Percentiles rank a stretch among this genome's conserved stretches.
Evolutionary conservation across 2,888 invertebrate species (phyloP).

Genomic region (Antitype chi): DNA sequence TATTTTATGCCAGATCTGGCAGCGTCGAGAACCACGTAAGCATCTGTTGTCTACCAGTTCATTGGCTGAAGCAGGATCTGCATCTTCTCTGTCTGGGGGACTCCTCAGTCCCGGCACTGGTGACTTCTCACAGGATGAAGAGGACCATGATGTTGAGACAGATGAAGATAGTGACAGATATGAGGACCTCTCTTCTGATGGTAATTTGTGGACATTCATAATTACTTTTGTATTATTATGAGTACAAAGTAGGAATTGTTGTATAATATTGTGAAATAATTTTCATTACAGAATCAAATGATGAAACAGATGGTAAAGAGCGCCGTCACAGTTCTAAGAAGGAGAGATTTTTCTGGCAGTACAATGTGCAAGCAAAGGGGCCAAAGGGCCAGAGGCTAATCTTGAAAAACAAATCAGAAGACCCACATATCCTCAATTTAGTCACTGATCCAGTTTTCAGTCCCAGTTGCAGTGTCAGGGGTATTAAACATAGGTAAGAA

Average conservation of each 20-base stretch:
- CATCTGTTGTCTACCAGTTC: constrained; percentile 96
- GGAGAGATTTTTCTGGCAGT: constrained; percentile 99
- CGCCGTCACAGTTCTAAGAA: constrained; percentile 91
- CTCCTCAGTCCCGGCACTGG: constrained; percentile 95
- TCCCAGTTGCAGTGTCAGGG: constrained; percentile 96
- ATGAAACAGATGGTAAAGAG: constrained; percentile 90
- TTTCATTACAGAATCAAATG: constrained; percentile 91
- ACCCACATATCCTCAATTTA: constrained; percentile 97
- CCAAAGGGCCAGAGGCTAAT: constrained; percentile 98
- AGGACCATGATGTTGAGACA: constrained; percentile 93
- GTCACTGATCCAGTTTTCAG: constrained; percentile 99
- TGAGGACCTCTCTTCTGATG: constrained; percentile 96
- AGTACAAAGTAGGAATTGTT: background rate
- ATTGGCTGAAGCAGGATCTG: constrained; percentile 95
- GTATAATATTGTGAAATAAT: constrained; percentile 21
- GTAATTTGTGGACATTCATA: constrained; percentile 71
- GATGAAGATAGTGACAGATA: constrained; percentile 97
- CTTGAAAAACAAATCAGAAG: constrained; percentile 95
- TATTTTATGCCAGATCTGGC: constrained; percentile 92
- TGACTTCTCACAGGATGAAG: constrained; percentile 95
- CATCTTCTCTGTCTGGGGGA: constrained; percentile 95
- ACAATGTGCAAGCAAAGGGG: constrained; percentile 99
- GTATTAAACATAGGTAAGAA: constrained; percentile 95
- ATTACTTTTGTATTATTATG: constrained; percentile 2
- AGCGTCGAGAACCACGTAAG: constrained; percentile 95